phyloP scores from a whole-genome alignment of 2,888 invertebrate species.

The Eupelmus urozonus region DNA sequence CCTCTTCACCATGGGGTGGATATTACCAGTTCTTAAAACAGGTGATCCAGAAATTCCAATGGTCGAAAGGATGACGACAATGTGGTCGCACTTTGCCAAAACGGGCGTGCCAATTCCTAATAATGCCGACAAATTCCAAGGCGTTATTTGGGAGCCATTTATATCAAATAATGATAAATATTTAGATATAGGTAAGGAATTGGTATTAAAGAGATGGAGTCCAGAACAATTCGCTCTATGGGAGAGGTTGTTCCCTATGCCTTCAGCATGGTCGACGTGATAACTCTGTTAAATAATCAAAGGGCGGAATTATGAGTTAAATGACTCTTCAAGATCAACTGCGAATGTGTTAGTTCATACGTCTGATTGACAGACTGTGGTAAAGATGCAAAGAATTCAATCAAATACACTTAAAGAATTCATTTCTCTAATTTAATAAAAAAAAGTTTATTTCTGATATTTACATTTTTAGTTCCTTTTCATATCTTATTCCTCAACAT shows the following conservation, averaged over 20 bases:
- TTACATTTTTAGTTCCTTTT: too few species aligned
- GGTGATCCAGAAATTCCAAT: constrained; percentile 77
- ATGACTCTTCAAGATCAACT: not conserved
- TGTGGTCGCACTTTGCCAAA: constrained; percentile 62
- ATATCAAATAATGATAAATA: constrained; percentile 72
- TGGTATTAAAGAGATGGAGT: constrained; percentile 59
- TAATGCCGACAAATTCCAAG: constrained; percentile 70
- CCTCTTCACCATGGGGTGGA: constrained; percentile 75
- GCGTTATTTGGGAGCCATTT: constrained; percentile 75
- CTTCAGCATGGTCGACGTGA: too few species aligned
- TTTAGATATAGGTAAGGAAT: constrained; percentile 71
- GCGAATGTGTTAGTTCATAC: too few species aligned
- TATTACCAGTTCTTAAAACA: constrained; percentile 74
- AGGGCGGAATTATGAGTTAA: not conserved
- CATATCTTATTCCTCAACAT: too few species aligned
- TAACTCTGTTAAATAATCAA: not conserved
- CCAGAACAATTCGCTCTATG: constrained; percentile 64
- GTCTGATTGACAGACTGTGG: not conserved
- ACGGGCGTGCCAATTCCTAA: constrained; percentile 78
- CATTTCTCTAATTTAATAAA: too few species aligned
- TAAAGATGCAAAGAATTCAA: not conserved
- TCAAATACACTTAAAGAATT: too few species aligned
- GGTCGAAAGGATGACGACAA: constrained; percentile 74
- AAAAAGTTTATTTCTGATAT: too few species aligned
- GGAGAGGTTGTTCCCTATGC: constrained; percentile 63